Evolutionary conservation across 2,797 vertebrate genomes (phyloP).

Genomic region (Streptopelia turtur): DNA sequence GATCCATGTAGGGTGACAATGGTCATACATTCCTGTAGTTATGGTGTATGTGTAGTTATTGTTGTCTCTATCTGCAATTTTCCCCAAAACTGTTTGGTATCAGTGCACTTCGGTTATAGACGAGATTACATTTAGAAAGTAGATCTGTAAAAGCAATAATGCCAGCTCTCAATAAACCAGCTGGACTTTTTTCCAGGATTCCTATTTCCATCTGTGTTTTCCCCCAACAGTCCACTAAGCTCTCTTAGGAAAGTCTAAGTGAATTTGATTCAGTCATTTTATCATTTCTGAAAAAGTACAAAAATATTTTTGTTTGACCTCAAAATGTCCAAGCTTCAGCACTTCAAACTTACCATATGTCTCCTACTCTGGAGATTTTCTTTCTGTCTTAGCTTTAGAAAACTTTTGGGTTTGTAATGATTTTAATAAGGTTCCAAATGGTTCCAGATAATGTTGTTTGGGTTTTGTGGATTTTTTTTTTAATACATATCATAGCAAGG

Average conservation of each 20-base stretch:
- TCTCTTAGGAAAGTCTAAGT: neutral
- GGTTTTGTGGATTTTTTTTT: rapidly evolving
- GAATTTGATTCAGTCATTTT: neutral
- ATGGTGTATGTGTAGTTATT: neutral
- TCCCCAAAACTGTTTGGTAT: neutral
- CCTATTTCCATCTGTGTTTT: slow-evolving; percentile 6
- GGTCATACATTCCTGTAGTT: neutral
- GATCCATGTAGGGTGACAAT: neutral
- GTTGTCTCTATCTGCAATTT: neutral
- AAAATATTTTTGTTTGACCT: slow-evolving; percentile 20
- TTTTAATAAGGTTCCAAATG: slow-evolving; percentile 53
- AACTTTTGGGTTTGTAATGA: slow-evolving; percentile 33
- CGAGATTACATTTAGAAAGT: neutral
- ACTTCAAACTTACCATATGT: slow-evolving; percentile 21
- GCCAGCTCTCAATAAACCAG: neutral
- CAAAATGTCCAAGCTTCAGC: slow-evolving; percentile 35
- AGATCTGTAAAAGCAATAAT: neutral
- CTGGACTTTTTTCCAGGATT: neutral
- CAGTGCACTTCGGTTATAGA: neutral
- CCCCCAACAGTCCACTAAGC: neutral
- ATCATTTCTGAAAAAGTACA: neutral
- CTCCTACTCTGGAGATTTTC: slow-evolving; percentile 9
- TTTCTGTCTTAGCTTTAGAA: slow-evolving; percentile 20
- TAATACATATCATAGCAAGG: neutral
- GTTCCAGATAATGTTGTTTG: neutral